Evolutionary conservation across 2,113 vertebrate genomes (phyloP).

Genomic region (Rhagologus leucostigma): DNA sequence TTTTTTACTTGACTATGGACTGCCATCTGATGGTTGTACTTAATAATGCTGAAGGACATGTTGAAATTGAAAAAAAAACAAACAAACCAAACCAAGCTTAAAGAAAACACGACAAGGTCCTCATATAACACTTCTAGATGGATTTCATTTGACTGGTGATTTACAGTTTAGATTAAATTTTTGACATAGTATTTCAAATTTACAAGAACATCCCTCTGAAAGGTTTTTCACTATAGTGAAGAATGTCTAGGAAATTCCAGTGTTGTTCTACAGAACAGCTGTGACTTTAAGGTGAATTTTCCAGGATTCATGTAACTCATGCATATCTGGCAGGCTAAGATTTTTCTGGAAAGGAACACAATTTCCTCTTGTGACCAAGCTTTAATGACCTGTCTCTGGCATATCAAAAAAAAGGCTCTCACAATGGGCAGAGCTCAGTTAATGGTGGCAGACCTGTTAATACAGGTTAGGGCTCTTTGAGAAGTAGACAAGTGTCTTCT

Average conservation of each 20-base stretch:
- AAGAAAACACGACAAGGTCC: neutral
- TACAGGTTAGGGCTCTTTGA: neutral
- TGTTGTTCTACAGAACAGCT: neutral
- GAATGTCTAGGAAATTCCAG: neutral
- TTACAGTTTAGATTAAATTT: neutral
- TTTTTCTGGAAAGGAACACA: neutral
- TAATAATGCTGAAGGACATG: neutral
- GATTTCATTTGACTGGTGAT: neutral
- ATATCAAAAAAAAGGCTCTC: neutral
- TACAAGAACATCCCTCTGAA: neutral
- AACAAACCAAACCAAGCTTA: neutral
- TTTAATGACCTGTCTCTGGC: neutral
- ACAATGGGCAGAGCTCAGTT: neutral
- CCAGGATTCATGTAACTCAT: neutral
- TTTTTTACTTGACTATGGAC: neutral
- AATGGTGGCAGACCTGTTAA: neutral
- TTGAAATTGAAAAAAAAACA: neutral
- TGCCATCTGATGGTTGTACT: conserved; percentile 43
- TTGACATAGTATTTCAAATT: neutral
- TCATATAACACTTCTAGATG: neutral
- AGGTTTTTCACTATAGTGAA: neutral
- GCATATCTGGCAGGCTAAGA: neutral
- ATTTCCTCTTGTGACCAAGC: neutral
- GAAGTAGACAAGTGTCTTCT: neutral
- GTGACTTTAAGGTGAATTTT: neutral